Evolutionary conservation across 2,797 vertebrate genomes (phyloP), one percentile per base, ranked within the genome.

Genomic region (Thunnus albacares): DNA sequence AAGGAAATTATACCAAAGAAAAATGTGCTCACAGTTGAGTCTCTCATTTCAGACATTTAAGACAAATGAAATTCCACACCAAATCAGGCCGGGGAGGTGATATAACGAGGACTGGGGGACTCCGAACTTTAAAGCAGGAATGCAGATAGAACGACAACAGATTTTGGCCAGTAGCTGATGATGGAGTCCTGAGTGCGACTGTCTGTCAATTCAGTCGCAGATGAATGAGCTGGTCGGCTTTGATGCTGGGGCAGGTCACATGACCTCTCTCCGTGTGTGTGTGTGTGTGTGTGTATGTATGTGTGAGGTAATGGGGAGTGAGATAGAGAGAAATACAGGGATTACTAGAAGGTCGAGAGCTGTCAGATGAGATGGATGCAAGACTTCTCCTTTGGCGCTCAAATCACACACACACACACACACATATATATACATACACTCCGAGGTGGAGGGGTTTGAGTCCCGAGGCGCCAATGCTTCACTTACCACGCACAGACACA

Each of bases 281-380:
- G 55, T 79, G 86, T 64, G 77, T 76, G 77, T 59, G 33, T 84
- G 82, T 84, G 83, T 73, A 60, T 75, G 81, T 60, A 57, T 67
- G 80, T 71, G 83, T 86, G 86, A 91, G 83, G 86, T 89, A 90
- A 89, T 81, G 85, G 75, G 82, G 88, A 86, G 90, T 80, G 88
- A 94, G 93, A 96, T 94, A 94, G 90, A 78, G 89, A 93, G 90
- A 83, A 94, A 94, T 60, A 75, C 89, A 76, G 80, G 91, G 92
- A 94, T 94, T 94, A 95, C 81, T 79, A 81, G 83, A 86, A 90
- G 92, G 94, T 94, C 90, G 90, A 78, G 89, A 87, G 89, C 87
- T 94, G 94, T 95, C 93, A 91, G 79, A 67, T 75, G 81, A 94
- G 92, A 95, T 93, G 86, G 90, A 95, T 94, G 92, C 90, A 95